Percentiles rank a stretch among this genome's conserved stretches.
Conservation (phyloP, 2,888 invertebrate genomes). For the Drosophila recens region DNA sequence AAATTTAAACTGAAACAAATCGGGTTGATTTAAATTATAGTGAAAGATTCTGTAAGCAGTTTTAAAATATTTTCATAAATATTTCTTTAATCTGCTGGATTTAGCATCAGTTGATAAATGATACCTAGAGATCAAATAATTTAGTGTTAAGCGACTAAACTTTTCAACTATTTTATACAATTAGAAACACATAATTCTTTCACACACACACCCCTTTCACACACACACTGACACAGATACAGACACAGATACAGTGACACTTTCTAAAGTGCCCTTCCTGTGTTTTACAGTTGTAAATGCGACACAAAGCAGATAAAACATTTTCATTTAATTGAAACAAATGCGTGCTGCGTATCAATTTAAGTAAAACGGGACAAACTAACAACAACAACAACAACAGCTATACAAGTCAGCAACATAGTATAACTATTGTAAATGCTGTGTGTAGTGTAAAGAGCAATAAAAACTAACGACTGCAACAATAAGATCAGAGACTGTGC, state of each 20-base stretch:
- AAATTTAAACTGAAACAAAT: neutral
- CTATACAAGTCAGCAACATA: neutral
- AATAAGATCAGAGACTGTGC: conserved; percentile 60
- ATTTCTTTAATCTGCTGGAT: neutral
- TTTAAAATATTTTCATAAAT: neutral
- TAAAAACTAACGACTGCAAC: conserved; percentile 67
- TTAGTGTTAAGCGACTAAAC: conserved; percentile 1
- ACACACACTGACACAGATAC: conserved; percentile 9
- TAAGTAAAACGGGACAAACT: conserved; percentile 51
- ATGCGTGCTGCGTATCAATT: conserved; percentile 81
- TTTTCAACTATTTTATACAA: conserved; percentile 26
- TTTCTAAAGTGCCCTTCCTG: conserved; percentile 58
- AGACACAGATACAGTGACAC: conserved; percentile 15
- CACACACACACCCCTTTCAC: conserved; percentile 1
- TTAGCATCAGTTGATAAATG: neutral
- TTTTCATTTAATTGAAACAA: conserved; percentile 81
- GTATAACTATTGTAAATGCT: conserved; percentile 41
- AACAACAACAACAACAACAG: conserved; percentile 32
- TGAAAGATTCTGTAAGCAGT: neutral
- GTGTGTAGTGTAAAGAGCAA: conserved; percentile 52
- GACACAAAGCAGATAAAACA: conserved; percentile 67
- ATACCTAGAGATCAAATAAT: neutral
- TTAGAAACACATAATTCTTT: conserved; percentile 44
- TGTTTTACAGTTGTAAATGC: conserved; percentile 52
- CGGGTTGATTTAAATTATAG: neutral